phyloP scores from a whole-genome alignment of 2,888 invertebrate species.

The Tetranychus truncatus region DNA sequence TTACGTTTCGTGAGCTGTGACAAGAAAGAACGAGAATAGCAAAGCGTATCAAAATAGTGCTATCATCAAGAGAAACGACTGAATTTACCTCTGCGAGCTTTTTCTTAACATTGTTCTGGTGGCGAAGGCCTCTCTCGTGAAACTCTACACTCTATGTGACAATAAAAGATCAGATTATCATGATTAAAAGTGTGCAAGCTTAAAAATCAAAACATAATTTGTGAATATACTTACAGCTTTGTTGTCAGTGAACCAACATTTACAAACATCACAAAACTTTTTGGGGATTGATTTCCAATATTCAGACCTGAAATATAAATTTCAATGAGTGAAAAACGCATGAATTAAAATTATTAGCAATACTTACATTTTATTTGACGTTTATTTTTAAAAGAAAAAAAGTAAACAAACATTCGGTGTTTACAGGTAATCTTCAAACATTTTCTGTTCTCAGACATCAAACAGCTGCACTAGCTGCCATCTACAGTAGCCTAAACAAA shows the following conservation, averaged over 20 bases:
- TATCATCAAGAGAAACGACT: not conserved
- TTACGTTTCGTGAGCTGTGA: slow-evolving; percentile 59
- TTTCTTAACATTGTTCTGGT: slow-evolving; percentile 75
- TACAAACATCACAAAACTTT: slow-evolving; percentile 92
- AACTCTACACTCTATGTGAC: slow-evolving; percentile 63
- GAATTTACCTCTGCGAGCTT: slow-evolving; percentile 43
- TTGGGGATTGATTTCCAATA: slow-evolving; percentile 91
- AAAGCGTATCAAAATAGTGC: slow-evolving; percentile 15
- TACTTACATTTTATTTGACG: no score
- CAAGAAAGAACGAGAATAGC: slow-evolving; percentile 23
- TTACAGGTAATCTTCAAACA: no score
- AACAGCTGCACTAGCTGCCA: no score
- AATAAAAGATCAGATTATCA: slow-evolving; percentile 35
- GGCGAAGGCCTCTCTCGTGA: slow-evolving; percentile 78
- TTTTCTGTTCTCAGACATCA: no score
- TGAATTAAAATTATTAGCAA: no score
- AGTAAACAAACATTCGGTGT: no score
- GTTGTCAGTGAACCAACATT: slow-evolving; percentile 95
- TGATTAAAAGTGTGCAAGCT: slow-evolving; percentile 29
- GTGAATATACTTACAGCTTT: slow-evolving; percentile 44
- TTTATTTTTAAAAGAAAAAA: no score
- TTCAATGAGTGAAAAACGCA: no score
- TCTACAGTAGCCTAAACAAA: no score
- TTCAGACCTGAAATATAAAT: slow-evolving; percentile 49
- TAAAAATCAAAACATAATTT: slow-evolving; percentile 25